Conservation (phyloP, 2,888 invertebrate species). For the Drosophila austrosaltans region DNA sequence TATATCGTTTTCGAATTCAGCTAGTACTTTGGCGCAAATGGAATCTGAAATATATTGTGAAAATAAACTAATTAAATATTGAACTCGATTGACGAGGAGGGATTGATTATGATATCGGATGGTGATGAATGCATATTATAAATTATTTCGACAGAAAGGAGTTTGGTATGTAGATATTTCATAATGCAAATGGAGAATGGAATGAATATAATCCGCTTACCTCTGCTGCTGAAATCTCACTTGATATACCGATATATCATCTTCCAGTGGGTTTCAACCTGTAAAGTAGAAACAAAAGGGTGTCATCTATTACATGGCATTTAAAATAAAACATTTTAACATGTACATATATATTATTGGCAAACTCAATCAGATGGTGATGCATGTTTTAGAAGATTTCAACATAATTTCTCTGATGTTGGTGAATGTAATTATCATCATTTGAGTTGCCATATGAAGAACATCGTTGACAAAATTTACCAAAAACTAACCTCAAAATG, state of each 20-base stretch:
- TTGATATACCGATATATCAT: too few species aligned
- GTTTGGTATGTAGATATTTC: slow-evolving; percentile 33
- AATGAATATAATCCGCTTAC: background rate
- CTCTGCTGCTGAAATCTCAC: too few species aligned
- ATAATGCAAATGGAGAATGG: slow-evolving; percentile 21
- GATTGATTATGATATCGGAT: slow-evolving; percentile 20
- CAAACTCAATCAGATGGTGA: slow-evolving; percentile 70
- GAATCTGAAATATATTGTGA: slow-evolving; percentile 1
- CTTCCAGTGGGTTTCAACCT: background rate
- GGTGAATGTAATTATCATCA: slow-evolving; percentile 65
- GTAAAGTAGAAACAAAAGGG: background rate
- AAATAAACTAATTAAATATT: slow-evolving; percentile 1
- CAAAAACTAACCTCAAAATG: slow-evolving; percentile 10
- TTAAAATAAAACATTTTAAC: too few species aligned
- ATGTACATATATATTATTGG: background rate
- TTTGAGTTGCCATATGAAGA: background rate
- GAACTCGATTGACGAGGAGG: background rate
- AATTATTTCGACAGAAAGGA: slow-evolving; percentile 22
- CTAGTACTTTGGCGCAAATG: background rate
- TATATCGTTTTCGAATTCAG: background rate
- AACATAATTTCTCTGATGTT: slow-evolving; percentile 51
- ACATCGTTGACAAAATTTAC: too few species aligned
- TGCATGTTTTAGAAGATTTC: slow-evolving; percentile 64
- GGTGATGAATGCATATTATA: slow-evolving; percentile 38
- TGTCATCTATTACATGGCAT: background rate